These are phyloP conservation scores for Venturia canescens DNA, from an alignment of 1,140 invertebrate genomes.

Conservation along the genomic window DNA sequence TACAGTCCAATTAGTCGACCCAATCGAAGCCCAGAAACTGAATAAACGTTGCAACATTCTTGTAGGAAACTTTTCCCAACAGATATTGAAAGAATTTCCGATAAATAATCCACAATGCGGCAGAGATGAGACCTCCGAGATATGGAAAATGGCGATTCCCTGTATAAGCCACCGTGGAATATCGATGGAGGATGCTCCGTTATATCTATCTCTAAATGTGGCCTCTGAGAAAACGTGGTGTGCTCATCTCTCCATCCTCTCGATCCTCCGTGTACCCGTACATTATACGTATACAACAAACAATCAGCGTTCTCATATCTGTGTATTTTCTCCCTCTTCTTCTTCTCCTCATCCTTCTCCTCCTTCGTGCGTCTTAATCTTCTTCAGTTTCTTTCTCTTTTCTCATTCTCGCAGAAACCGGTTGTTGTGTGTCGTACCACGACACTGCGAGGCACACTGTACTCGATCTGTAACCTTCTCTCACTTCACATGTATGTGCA, in stretches of 20 bases:
- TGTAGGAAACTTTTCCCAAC: too few relatives aligned
- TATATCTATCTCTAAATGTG: background rate
- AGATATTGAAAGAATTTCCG: too few relatives aligned
- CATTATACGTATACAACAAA: background rate
- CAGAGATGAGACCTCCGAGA: background rate
- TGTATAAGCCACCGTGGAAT: background rate
- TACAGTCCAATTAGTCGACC: too few relatives aligned
- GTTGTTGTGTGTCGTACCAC: constrained; percentile 31
- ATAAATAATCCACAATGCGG: too few relatives aligned
- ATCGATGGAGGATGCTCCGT: background rate
- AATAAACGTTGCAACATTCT: too few relatives aligned
- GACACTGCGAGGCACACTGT: background rate
- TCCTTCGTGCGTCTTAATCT: too few relatives aligned
- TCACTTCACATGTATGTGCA: background rate
- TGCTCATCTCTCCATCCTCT: background rate
- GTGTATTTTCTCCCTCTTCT: too few relatives aligned
- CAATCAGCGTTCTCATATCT: background rate
- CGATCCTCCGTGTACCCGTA: background rate
- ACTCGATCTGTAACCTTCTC: constrained; percentile 39
- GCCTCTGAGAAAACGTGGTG: background rate
- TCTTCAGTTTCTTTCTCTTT: constrained; percentile 19
- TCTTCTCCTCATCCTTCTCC: too few relatives aligned
- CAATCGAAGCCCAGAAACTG: too few relatives aligned
- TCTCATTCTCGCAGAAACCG: constrained; percentile 23
- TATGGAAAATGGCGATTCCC: background rate